Evolutionary conservation across 2,113 vertebrate species (phyloP).

Genomic region (Gobio gobio): DNA sequence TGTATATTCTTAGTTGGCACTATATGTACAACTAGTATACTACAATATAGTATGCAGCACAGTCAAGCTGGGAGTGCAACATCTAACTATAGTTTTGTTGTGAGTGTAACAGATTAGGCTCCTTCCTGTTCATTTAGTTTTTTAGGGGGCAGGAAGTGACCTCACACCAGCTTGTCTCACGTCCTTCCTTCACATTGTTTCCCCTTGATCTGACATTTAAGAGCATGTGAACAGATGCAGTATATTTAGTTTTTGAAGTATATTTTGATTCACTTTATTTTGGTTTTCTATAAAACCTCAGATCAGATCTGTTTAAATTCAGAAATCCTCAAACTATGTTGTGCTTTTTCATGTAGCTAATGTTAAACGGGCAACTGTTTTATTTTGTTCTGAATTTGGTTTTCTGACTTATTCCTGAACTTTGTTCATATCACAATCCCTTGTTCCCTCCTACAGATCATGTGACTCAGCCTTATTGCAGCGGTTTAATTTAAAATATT

Average conservation of each 20-base stretch:
- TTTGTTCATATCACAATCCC: neutral
- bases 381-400: neutral
- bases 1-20: neutral
- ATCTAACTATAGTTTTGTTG: conserved; percentile 21
- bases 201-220: conserved; percentile 60
- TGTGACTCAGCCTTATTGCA: neutral
- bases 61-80: neutral
- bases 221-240: neutral
- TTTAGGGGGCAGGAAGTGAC: conserved; percentile 66
- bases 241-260: neutral
- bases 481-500: neutral
- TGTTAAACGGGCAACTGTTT: neutral
- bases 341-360: neutral
- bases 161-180: conserved; percentile 58
- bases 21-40: neutral
- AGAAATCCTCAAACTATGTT: neutral
- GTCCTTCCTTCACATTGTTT: conserved; percentile 66
- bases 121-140: conserved; percentile 64
- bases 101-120: conserved; percentile 46
- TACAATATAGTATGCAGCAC: neutral
- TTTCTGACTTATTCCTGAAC: neutral
- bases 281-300: neutral
- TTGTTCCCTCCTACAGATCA: neutral
- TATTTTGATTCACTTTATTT: neutral
- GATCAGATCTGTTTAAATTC: neutral